Conservation (phyloP, 2,113 vertebrate genomes). For the Ciconia maguari region DNA sequence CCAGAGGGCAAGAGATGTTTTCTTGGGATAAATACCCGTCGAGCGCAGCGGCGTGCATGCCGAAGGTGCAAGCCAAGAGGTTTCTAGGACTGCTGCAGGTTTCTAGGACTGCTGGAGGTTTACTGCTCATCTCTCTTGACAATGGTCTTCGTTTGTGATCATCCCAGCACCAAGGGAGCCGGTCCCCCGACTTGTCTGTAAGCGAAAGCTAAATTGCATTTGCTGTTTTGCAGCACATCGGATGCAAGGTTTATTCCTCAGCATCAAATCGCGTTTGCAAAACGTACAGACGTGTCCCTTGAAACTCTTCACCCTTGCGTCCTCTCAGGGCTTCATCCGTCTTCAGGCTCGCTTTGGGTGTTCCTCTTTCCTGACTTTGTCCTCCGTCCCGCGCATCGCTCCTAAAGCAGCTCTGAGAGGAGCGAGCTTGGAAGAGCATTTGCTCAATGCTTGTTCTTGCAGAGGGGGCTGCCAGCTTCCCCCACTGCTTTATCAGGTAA, state of each 20-base stretch:
- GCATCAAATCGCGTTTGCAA: not conserved
- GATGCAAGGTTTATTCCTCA: not conserved
- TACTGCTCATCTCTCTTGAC: no score
- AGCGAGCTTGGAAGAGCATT: not conserved
- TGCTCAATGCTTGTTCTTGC: not conserved
- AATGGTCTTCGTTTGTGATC: not conserved
- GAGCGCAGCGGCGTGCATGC: not conserved
- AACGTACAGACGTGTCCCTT: not conserved
- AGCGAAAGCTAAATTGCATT: not conserved
- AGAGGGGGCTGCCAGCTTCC: not conserved
- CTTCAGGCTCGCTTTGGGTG: not conserved
- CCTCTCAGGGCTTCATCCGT: not conserved
- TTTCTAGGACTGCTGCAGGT: not conserved
- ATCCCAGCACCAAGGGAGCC: not conserved
- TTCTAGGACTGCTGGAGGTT: not conserved
- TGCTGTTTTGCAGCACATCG: not conserved
- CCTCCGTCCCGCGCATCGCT: not conserved
- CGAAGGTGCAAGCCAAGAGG: not conserved
- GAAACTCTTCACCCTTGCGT: not conserved
- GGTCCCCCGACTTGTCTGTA: no score
- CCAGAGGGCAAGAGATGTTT: not conserved
- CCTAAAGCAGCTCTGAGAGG: no score
- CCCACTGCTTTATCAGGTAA: no score
- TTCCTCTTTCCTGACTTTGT: not conserved
- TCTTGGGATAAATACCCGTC: not conserved